Percentiles rank a stretch among this genome's conserved stretches.
phyloP scores from a whole-genome alignment of 2,888 invertebrate species.

The Piscicola geometra region DNA sequence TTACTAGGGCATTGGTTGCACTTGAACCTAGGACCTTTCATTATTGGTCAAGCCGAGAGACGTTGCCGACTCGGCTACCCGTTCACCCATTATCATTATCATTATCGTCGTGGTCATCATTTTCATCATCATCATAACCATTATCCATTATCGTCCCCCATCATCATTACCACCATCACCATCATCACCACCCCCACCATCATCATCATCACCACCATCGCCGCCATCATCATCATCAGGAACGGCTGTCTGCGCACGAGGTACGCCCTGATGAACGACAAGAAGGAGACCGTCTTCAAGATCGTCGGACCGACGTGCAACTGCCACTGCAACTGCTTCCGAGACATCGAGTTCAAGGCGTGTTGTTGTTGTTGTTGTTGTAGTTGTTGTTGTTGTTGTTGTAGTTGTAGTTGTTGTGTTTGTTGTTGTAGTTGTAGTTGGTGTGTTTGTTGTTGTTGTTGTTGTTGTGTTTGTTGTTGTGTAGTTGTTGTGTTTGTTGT shows the following conservation, averaged over 20 bases:
- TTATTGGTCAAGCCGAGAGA: too few relatives aligned
- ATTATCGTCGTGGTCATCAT: not conserved
- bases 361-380: not conserved
- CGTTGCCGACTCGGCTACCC: too few relatives aligned
- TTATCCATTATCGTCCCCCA: not conserved
- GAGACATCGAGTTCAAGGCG: constrained; percentile 50
- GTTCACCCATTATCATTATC: not conserved
- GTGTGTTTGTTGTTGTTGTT: not conserved
- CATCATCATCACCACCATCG: not conserved
- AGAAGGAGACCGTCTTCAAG: constrained; percentile 33
- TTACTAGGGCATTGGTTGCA: too few relatives aligned
- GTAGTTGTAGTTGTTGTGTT: not conserved
- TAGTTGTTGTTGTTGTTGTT: constrained; percentile 10
- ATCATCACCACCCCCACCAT: too few relatives aligned
- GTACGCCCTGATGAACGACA: constrained; percentile 36
- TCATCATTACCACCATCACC: not conserved
- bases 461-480: not conserved
- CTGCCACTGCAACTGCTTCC: constrained; percentile 50
- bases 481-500: too few relatives aligned
- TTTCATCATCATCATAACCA: not conserved
- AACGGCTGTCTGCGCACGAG: constrained; percentile 38
- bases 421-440: constrained; percentile 5
- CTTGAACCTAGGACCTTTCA: too few relatives aligned
- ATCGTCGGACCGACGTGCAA: constrained; percentile 51
- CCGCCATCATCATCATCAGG: constrained; percentile 30